Base-by-base conservation (phyloP, 2,888 invertebrate genomes). In the Bombylius discolor region DNA sequence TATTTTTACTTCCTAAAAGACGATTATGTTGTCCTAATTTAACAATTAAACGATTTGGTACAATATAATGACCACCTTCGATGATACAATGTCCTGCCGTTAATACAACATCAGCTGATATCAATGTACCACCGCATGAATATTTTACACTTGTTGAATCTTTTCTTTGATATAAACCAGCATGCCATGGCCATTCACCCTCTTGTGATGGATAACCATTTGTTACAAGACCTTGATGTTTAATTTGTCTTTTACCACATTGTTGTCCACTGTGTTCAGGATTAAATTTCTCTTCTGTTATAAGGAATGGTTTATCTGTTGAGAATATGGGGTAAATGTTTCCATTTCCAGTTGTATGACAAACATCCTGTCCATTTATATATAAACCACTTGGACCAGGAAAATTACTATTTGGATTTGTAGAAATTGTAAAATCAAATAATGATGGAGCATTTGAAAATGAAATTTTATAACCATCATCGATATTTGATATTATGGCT, bases 111-210 rank as follows among this genome's bases (percentile, higher is more conserved):
- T 62, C 66, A 45, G 67, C 68, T 0, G 70, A 68, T 1, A 76
- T 56, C 46, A 76, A 57, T 6, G 71, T 73, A 4, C 75, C 75
- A 4, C 75, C 75, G 58, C 75, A 76, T 7, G 69, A 71, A 47
- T 53, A 56, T 23, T 11, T 32, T 13, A 46, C 33, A 36, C 44
- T 51, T 5, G 49, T 50, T 9, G 42, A 39, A 49, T 47, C 47
- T 12, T 47, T 53, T 34, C 53, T 39, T 32, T 51, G 53, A 52
- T 70, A 72, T 32, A 76, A 56, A 0, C 75, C 76, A 0, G 63
- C 68, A 61, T 76, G 76, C 75, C 76, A 76, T 0, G 76, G 75
- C 74, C 74, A 76, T 58, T 75, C 74, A 1, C 75, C 75, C 6
- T 71, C 67, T 47, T 71, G 69, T 0, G 73, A 70, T 0, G 65